Evolutionary conservation across 2,113 vertebrate genomes (phyloP).

Genomic region (Rhabdomys dilectus): DNA sequence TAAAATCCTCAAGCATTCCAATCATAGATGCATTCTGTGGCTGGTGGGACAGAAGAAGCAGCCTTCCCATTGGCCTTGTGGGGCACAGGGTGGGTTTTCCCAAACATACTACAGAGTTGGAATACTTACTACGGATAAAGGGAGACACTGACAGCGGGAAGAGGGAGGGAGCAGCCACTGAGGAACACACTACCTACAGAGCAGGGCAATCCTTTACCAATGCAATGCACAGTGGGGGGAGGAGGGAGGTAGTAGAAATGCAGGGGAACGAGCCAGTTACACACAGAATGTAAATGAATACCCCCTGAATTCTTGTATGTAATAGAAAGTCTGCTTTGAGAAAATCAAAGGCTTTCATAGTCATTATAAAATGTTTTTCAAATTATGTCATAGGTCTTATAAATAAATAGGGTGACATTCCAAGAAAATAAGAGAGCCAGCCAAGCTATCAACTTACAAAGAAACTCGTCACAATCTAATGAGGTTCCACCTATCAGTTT

Average conservation of each 20-base stretch:
- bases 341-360: constrained; percentile 28
- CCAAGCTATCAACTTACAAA: background rate
- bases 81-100: background rate
- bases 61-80: background rate
- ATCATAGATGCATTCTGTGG: background rate
- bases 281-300: background rate
- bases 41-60: background rate
- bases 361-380: constrained; percentile 6
- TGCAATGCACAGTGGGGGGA: background rate
- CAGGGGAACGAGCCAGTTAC: background rate
- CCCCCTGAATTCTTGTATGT: background rate
- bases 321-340: constrained; percentile 25
- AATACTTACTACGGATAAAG: constrained; percentile 91
- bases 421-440: background rate
- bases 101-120: background rate
- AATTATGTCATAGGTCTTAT: background rate
- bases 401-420: background rate
- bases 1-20: constrained; percentile 15
- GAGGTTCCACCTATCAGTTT: background rate
- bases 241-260: background rate
- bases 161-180: constrained; percentile 88
- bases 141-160: constrained; percentile 91
- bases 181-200: constrained; percentile 88
- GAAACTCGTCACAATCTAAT: background rate
- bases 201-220: constrained; percentile 85